Base-by-base conservation (phyloP, 2,888 invertebrate genomes). In the Drosophila algonquin region DNA sequence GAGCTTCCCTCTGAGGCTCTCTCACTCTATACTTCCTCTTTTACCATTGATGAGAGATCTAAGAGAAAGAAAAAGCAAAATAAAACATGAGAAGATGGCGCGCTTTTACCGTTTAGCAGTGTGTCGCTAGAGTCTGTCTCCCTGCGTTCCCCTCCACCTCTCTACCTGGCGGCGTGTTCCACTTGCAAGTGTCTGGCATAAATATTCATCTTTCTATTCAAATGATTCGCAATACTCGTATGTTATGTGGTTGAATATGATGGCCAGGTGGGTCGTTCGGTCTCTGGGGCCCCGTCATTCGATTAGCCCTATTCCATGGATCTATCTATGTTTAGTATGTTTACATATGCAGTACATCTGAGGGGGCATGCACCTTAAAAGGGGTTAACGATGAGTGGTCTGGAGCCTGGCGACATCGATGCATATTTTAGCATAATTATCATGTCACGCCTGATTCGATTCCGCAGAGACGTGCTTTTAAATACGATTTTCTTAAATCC, bases 121-220 rank as follows among this genome's bases (percentile, higher is more conserved):
- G 69, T 67, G 65, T 14, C 35, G 35, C 35, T 14, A 1, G 35
- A 5, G 14, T 35, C 35, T 14, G 35, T 45, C 58, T 50, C 44
- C 68, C 56, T 46, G 30, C 18, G 27, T 27, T 30, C 47, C 27
- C 16, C n/a, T 16, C 27, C 47, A 24, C 27, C 3, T 16, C 27
- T 48, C 48, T n/a, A 14, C 6, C 14, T 1, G 4, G 24, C 27
- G 44, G 18, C 63, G 18, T 54, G 60, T 52, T 59, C 63, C 61
- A 82, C 56, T 80, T 65, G 75, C 78, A 67, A 77, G 47, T 58
- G 61, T 47, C 21, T 73, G 51, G 45, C 60, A 77, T 85, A 85
- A 81, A 85, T 85, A 81, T 87, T 82, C 87, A 87, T 87, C 69
- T 81, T 65, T 32, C 80, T 79, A 84, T 87, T 87, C 85, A 81